phyloP scores from a whole-genome alignment of 2,113 vertebrate genomes.

The Rhea pennata region DNA sequence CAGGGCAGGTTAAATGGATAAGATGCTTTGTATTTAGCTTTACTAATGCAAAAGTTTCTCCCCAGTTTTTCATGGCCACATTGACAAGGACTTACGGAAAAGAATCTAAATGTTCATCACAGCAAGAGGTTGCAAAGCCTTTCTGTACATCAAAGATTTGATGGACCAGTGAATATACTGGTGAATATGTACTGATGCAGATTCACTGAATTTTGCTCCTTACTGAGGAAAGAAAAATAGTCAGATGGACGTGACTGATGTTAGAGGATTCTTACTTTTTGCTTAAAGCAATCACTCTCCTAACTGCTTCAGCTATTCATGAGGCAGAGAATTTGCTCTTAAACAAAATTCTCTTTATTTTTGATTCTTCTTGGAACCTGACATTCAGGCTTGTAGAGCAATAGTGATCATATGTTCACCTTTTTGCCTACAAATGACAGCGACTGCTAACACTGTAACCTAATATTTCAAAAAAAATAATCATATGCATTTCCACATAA shows the following conservation, averaged over 20 bases:
- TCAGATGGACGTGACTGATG: not conserved
- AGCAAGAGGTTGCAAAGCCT: not conserved
- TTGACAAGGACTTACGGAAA: not conserved
- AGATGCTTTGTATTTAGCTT: not conserved
- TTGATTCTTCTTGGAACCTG: not conserved
- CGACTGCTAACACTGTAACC: not conserved
- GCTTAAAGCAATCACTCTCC: not conserved
- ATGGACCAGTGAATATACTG: not conserved
- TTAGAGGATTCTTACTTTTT: not conserved
- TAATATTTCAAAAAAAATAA: not conserved
- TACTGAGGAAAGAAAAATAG: not conserved
- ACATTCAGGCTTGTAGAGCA: not conserved
- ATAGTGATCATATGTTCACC: not conserved
- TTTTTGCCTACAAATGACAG: not conserved
- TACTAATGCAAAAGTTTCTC: not conserved
- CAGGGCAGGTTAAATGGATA: not conserved
- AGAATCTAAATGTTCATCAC: not conserved
- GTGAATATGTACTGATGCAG: not conserved
- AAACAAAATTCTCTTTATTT: not conserved
- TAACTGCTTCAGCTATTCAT: not conserved
- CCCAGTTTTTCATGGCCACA: not conserved
- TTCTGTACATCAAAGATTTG: not conserved
- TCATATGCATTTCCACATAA: not conserved
- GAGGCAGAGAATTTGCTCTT: not conserved
- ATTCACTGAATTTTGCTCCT: not conserved